phyloP scores from a whole-genome alignment of 2,888 invertebrate genomes.

The Stratiomys singularior region DNA sequence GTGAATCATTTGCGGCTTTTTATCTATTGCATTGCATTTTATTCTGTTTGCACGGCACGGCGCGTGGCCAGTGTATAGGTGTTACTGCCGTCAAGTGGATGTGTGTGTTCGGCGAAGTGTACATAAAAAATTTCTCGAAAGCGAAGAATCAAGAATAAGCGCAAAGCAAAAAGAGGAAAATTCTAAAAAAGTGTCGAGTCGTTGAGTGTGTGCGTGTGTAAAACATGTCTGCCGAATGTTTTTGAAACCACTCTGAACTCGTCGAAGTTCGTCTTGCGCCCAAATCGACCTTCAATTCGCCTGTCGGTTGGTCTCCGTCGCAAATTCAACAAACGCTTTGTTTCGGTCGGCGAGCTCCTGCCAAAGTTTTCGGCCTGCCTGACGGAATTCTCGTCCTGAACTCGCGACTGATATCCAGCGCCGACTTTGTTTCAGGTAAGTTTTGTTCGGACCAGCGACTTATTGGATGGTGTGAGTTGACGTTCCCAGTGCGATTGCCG shows the following conservation, averaged over 20 bases:
- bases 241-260: background rate
- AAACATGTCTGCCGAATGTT: constrained; percentile 26
- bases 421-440: constrained; percentile 22
- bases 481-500: background rate
- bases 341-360: background rate
- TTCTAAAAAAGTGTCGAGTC: background rate
- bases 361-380: background rate
- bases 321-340: background rate
- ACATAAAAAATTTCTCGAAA: background rate
- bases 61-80: background rate
- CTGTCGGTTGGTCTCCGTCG: background rate
- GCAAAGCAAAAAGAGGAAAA: background rate
- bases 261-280: background rate
- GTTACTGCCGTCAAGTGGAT: background rate
- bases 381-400: constrained; percentile 1
- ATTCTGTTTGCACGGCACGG: background rate
- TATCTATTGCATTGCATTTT: background rate
- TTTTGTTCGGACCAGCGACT: background rate
- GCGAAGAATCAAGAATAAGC: background rate
- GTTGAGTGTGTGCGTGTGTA: constrained; percentile 15
- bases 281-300: background rate
- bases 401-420: no score
- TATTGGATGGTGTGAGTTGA: constrained; percentile 19
- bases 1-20: no score
- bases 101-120: background rate